Conservation (phyloP, 2,888 invertebrate species). For the Horisme vitalbata region DNA sequence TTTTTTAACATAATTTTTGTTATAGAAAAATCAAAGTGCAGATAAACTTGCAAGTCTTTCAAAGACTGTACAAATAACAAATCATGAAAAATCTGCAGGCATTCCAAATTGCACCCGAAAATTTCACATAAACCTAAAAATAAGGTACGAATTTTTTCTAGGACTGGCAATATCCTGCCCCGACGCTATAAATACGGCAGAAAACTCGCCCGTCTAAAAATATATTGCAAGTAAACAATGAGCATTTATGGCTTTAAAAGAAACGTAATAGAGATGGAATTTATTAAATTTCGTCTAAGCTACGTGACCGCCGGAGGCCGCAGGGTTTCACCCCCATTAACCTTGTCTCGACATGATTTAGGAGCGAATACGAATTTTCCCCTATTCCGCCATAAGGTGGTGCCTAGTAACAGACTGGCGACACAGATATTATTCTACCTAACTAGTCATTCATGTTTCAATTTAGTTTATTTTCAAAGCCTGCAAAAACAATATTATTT, state of each 20-base stretch:
- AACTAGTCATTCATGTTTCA: no score
- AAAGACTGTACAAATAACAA: no score
- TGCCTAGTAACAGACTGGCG: not conserved
- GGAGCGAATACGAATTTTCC: conserved; percentile 68
- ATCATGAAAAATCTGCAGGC: no score
- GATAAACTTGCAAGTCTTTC: no score
- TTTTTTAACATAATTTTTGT: no score
- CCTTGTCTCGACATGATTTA: conserved; percentile 79
- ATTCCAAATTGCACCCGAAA: not conserved
- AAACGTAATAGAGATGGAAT: conserved; percentile 64
- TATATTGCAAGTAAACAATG: conserved; percentile 30
- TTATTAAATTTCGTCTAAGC: conserved; percentile 71
- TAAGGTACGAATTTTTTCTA: not conserved
- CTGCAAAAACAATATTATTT: no score
- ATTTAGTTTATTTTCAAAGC: no score
- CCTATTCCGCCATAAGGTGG: conserved; percentile 43
- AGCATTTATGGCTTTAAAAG: conserved; percentile 42
- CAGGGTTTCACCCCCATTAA: conserved; percentile 76
- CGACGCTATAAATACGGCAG: not conserved
- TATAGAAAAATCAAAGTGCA: no score
- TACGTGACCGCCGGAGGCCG: conserved; percentile 73
- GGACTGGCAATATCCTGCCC: not conserved
- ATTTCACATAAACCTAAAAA: not conserved
- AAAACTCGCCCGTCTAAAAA: conserved; percentile 7
- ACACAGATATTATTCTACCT: not conserved